Base-by-base conservation (phyloP, 2,113 vertebrate species). In the Hypomesus transpacificus region DNA sequence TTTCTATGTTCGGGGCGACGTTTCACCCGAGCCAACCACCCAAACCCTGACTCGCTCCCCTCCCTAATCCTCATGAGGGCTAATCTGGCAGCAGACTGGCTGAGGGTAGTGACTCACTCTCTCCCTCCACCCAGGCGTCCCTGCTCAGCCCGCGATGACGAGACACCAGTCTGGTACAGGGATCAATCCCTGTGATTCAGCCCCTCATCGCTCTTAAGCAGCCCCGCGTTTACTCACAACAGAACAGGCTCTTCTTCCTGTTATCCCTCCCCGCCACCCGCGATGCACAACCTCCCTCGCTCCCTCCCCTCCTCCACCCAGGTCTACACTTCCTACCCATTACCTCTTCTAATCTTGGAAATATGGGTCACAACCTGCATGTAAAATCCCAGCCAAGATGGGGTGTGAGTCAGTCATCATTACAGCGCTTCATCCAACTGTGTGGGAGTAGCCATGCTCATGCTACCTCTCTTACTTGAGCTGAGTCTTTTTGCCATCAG, bases 151-250 rank as follows among this genome's bases (percentile, higher is more conserved):
- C 39, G 58, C 64, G 70, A 52, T 68, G 69, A 66, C 56, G 68
- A 66, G 71, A 76, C 78, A 82, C 78, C 80, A 80, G 81, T 84
- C 81, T 82, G 79, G 70, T 67, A 78, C 73, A 83, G 67, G 82
- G 80, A 79, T 82, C 73, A 82, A 59, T 66, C 67, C 63, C 26
- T 60, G 51, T 71, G 74, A 75, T 72, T 75, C 80, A 78, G 77
- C 70, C 50, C 4, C 54, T 56, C 54, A 56, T 56, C 54, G 54
- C 60, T 53, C 31, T 65, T 72, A 74, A 83, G 76, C 72, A 22
- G 51, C 67, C 51, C 64, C 3, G 20, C 28, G n/a, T 65, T 66
- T 59, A 57, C 54, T 73, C 1, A 1, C 8, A 3, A 17, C n/a
- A 18, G 54, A 56, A 56, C 54, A 56, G 3, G 54, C 54, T 11